Evolutionary conservation across 1,140 invertebrate genomes (phyloP), one percentile per base, ranked within the genome.

Genomic region (Carcinoscorpius rotundicauda): DNA sequence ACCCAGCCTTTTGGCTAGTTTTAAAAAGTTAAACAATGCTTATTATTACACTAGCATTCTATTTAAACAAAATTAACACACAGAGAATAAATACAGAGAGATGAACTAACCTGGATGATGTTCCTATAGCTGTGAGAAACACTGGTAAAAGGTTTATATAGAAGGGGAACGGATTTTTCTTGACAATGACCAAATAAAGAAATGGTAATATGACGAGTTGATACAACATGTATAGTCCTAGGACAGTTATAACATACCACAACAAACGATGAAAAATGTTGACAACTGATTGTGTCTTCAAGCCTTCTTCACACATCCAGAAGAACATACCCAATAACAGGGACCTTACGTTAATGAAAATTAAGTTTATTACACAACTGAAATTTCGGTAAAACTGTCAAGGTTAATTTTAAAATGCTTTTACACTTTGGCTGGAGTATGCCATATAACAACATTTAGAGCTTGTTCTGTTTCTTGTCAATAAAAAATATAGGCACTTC

Each of bases 261-360:
- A 86, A 86, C 49, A 97, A 80, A 74, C 93, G 87, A 10, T 85
- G 83, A 79, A 93, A 86, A 56, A 94, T 86, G 70, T 86, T 77
- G 3, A 78, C 81, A 57, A 97, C 80, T 77, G 96, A 84, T 55
- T 82, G 78, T 48, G 96, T 86, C 60, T 85, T 85, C 0, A 96
- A 80, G 65, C 97, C 89, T 77, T 95, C 94, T 8, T 87, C 88
- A 58, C 89, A 87, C 70, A 98, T 95, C 51, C 97, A 86, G 66
- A 89, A 94, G 66, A 87, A 86, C 66, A 96, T 89, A 49, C 93
- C 93, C 8, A 96, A 70, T 0, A 92, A 92, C 1, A 91, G 92
- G 65, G 91, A 81, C 83, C 86, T 87, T 29, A 29, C 0, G 29
- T 29, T 29, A 29, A 29, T 29, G 29, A 29, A 29, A 29, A 29